These are phyloP conservation scores for Rhombomys opimus DNA, from an alignment of 2,113 vertebrate genomes.

Conservation along the genomic window DNA sequence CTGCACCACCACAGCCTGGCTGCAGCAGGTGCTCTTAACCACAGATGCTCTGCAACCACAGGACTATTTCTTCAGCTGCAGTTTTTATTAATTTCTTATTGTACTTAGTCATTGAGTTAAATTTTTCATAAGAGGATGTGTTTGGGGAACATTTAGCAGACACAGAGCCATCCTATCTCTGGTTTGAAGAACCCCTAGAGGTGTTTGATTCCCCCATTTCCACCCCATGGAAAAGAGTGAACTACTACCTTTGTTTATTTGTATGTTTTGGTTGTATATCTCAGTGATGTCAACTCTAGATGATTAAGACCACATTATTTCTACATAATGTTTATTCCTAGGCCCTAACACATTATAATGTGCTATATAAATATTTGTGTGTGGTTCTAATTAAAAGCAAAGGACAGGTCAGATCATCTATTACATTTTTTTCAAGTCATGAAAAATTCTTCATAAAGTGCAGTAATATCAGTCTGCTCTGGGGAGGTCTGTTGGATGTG, in stretches of 20 bases:
- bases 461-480: not conserved
- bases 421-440: not conserved
- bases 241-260: not conserved
- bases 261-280: not conserved
- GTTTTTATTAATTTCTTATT: not conserved
- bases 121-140: not conserved
- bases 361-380: not conserved
- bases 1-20: too few relatives aligned
- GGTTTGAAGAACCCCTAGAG: not conserved
- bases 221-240: not conserved
- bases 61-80: not conserved
- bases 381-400: conserved; percentile 35
- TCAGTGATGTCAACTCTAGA: not conserved
- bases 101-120: not conserved
- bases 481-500: not conserved
- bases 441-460: not conserved
- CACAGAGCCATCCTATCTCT: not conserved
- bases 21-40: not conserved
- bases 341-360: not conserved
- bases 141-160: not conserved
- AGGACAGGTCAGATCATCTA: not conserved
- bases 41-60: not conserved
- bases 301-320: not conserved
- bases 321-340: not conserved
- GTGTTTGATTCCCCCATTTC: too few relatives aligned